Base-by-base conservation (phyloP, 2,888 invertebrate genomes). In the Leucania comma region DNA sequence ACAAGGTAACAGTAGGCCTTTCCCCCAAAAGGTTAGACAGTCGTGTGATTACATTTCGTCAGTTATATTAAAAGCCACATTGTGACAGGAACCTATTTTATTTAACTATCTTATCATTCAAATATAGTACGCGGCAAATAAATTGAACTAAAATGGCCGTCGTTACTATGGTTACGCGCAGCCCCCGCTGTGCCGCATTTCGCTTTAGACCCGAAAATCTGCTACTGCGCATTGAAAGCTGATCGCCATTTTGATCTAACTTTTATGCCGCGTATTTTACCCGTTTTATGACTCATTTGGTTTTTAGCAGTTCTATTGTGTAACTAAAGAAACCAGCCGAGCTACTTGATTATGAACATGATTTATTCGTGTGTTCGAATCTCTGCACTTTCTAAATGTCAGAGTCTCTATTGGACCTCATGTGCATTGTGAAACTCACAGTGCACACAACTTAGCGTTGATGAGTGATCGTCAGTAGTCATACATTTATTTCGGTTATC, bases 231-330 rank as follows among this genome's bases (percentile, higher is more conserved):
- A 29, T 29, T 29, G 29, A 29, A 29, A 29, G 29, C 4, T 29
- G 29, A 29, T 29, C 29, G 29, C 29, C 29, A 29, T 29, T 29
- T 29, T 29, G 29, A 4, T 29, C 29, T 4, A 29, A 29, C 29
- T 29, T 29, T 3, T 29, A 29, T 29, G 4, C 29, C 29, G 29
- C 29, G 29, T 29, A 3, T 29, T 29, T 29, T 29, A 71, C 63
- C 35, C 51, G 70, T 72, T 53, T 6, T 29, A 22, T 35, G 17
- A 35, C 50, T 59, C 38, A 60, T 14, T 61, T 46, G 32, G 72
- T 61, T n/a, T 72, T 29, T 6, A 50, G 4, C 22, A 53, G 24
- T 42, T 46, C 35, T 1, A 22, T 48, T 70, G 24, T 29, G 8
- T 14, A 53, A 22, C n/a, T 24, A 46, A 10, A 35, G 12, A 56